phyloP scores from a whole-genome alignment of 2,888 invertebrate genomes.

The Agrotis exclamationis region DNA sequence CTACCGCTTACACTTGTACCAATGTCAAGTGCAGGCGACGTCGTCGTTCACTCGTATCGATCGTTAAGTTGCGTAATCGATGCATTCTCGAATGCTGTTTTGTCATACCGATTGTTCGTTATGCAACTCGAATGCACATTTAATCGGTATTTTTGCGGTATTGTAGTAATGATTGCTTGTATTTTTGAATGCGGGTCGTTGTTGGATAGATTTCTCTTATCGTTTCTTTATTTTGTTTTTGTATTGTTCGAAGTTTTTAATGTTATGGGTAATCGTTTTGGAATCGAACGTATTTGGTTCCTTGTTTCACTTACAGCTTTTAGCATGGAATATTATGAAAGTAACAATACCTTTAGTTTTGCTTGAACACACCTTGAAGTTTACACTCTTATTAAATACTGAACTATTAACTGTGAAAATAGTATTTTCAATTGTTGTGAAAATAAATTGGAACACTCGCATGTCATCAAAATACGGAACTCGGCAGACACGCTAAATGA shows the following conservation, averaged over 20 bases:
- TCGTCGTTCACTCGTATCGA: constrained; percentile 67
- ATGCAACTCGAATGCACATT: constrained; percentile 53
- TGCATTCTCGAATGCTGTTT: constrained; percentile 73
- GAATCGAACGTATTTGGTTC: not conserved
- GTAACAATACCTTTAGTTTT: not conserved
- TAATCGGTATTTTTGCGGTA: constrained; percentile 54
- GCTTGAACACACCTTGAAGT: not conserved
- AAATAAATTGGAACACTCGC: too few species aligned
- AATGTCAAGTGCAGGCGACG: constrained; percentile 59
- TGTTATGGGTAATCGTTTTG: not conserved
- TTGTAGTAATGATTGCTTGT: constrained; percentile 35
- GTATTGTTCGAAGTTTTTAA: not conserved
- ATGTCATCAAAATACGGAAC: too few species aligned
- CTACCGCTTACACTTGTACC: constrained; percentile 29
- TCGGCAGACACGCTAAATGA: too few species aligned
- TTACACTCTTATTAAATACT: too few species aligned
- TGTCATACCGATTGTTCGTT: constrained; percentile 68
- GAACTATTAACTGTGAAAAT: too few species aligned
- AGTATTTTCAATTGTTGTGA: too few species aligned
- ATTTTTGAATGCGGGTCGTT: constrained; percentile 43
- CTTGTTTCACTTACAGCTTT: too few species aligned
- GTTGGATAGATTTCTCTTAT: constrained; percentile 22
- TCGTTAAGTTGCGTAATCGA: constrained; percentile 70
- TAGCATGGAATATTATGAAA: not conserved
- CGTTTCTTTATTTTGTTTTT: not conserved